Conservation (phyloP, 2,797 vertebrate species). For the Myotis findleyi region DNA sequence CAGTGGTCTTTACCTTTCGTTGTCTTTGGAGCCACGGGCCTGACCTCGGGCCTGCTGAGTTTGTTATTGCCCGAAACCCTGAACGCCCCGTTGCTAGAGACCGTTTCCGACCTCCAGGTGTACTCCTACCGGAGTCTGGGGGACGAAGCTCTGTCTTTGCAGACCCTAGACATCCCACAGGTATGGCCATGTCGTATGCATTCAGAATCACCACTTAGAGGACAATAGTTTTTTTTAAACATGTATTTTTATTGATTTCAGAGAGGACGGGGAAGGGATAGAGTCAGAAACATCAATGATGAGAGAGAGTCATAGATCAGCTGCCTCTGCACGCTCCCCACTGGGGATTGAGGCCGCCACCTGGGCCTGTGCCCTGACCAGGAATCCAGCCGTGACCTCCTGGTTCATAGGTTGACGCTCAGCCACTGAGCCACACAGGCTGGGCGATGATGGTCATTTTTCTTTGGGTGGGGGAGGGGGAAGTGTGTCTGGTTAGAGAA, state of each 20-base stretch:
- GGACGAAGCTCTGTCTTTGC: slow-evolving; percentile 86
- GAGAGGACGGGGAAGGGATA: too few species aligned
- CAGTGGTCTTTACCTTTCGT: slow-evolving; percentile 89
- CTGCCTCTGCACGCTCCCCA: too few species aligned
- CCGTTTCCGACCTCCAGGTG: slow-evolving; percentile 87
- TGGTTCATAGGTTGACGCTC: too few species aligned
- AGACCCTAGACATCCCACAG: slow-evolving; percentile 83
- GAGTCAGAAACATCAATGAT: too few species aligned
- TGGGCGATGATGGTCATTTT: too few species aligned
- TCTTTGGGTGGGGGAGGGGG: background rate
- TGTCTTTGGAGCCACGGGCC: slow-evolving; percentile 87
- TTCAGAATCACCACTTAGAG: background rate
- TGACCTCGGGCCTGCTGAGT: slow-evolving; percentile 88
- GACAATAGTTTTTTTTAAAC: background rate
- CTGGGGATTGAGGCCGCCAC: too few species aligned
- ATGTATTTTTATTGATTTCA: too few species aligned
- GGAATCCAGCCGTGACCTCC: too few species aligned
- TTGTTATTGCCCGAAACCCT: slow-evolving; percentile 90
- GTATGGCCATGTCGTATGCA: slow-evolving; percentile 60
- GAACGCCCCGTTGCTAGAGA: slow-evolving; percentile 88
- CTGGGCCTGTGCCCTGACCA: too few species aligned
- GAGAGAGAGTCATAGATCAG: too few species aligned
- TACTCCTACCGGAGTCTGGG: slow-evolving; percentile 86
- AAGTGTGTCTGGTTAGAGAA: background rate
- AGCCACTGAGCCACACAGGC: too few species aligned